Base-by-base conservation (phyloP, 2,113 vertebrate genomes). In the Vanacampus margaritifer region DNA sequence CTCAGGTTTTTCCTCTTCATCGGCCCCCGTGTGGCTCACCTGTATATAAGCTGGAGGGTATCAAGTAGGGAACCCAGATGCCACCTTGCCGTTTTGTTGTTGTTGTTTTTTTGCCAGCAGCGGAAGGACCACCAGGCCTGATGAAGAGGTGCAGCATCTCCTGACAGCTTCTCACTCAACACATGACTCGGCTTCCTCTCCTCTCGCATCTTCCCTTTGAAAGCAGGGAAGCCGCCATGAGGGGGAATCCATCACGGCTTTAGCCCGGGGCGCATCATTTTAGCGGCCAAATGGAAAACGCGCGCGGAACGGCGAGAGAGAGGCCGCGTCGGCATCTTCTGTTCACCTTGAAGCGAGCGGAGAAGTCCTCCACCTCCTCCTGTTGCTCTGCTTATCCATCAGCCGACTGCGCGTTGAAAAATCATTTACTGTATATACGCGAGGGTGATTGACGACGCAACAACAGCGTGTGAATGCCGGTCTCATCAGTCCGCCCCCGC, bases 381-480 rank as follows among this genome's bases (percentile, higher is more conserved):
- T 67, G 79, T 79, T 35, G 6, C 64, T 75, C 70, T 82, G 79
- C 86, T 83, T 83, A 89, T 89, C 88, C 74, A 87, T 89, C 84
- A 89, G 81, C 84, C 83, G 0, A 72, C 51, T 79, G 89, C 80
- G 75, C 79, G 80, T 87, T 86, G 84, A 87, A 79, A 87, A 90
- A 88, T 90, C 74, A 90, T 90, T 89, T 86, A 89, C 86, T 83
- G 84, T 89, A 57, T 32, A 9, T 32, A 87, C 59, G 9, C 2
- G 74, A 65, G 75, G 75, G 79, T 90, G 89, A 90, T 84, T 86
- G 89, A 89, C 78, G 89, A 89, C 73, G 69, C 64, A 65, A 70
- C 81, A 80, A 80, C 41, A 0, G 46, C 67, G 81, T 69, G 68
- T 68, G 82, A 69, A 54, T 69, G 79, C 67, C 64, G 48, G 78